Base-by-base conservation (phyloP, 2,113 vertebrate genomes). In the Bostrychus sinensis region DNA sequence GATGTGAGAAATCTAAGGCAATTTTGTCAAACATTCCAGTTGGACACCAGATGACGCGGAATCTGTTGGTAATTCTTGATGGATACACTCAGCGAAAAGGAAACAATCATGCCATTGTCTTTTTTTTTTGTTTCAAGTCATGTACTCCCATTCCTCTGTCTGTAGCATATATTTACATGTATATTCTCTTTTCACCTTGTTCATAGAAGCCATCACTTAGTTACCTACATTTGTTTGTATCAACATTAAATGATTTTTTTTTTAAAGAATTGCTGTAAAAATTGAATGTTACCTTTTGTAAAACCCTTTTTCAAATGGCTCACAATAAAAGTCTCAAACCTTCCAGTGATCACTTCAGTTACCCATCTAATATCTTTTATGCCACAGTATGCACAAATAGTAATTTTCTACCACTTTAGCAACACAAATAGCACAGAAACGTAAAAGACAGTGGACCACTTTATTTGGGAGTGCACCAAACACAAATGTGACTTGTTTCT, bases 261-360 rank as follows among this genome's bases (percentile, higher is more conserved):
- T 83, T 82, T 66, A 9, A 88, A 70, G 87, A 96, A 93, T 94
- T 92, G 94, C 91, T 98, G 95, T 95, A 95, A 94, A 95, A 95
- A 96, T 95, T 95, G 94, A 87, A 96, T 96, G 94, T 95, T 97
- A 96, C 94, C 93, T 98, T 95, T 98, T 96, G 95, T 97, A 97
- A 95, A 95, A 94, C 89, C 93, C 93, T 94, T 94, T 96, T 97
- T 96, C 93, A 90, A 95, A 96, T 95, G 95, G 93, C 96, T 94
- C 93, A 95, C 93, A 96, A 96, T 93, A 91, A 93, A 92, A 92
- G 75, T 89, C 82, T 80, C 79, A 90, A 89, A 91, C 72, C 78
- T 91, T 90, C 77, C 75, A 74, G 61, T 58, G 36, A 74, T 53
- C 6, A 16, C 51, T 13, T 75, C 42, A 61, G 1, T 57, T 0